A percentile compares a stretch with the other conserved stretches of the same genome.
Conservation (phyloP, 1,140 invertebrate genomes). For the Melitaea cinxia region DNA sequence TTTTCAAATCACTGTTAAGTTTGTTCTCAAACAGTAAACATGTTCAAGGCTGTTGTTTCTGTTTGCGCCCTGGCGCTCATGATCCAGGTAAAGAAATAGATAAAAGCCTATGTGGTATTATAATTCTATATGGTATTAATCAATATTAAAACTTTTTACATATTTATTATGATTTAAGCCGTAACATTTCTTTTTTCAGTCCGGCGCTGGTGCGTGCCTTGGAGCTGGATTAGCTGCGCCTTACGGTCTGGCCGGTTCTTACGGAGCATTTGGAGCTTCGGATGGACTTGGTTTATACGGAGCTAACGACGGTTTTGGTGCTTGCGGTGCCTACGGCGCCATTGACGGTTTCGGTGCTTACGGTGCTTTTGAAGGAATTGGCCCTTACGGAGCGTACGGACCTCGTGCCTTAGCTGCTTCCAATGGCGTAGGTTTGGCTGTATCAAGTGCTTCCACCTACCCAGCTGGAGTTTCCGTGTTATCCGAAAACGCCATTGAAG, state of each 20-base stretch:
- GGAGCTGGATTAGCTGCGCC: no score
- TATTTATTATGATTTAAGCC: no score
- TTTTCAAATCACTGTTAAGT: neutral
- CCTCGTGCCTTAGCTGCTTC: neutral
- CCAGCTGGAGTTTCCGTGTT: conserved; percentile 12
- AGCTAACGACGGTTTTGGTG: no score
- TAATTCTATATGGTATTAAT: no score
- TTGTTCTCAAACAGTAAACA: conserved; percentile 35
- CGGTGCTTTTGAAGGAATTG: conserved; percentile 5
- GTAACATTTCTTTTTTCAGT: conserved; percentile 30
- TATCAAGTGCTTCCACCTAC: conserved; percentile 8
- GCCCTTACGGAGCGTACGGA: neutral
- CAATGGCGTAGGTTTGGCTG: conserved; percentile 4
- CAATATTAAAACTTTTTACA: no score
- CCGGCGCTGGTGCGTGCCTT: conserved; percentile 24
- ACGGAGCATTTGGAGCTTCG: no score
- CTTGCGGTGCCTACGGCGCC: neutral
- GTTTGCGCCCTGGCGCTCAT: conserved; percentile 45
- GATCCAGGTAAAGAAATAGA: conserved; percentile 49
- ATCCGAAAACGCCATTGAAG: conserved; percentile 3
- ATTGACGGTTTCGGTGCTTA: neutral
- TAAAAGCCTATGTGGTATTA: no score
- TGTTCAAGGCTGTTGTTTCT: conserved; percentile 39
- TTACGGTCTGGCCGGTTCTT: no score
- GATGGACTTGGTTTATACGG: conserved; percentile 1